Evolutionary conservation across 2,797 vertebrate genomes (phyloP), one percentile per base, ranked within the genome.

Genomic region (Pipistrellus kuhlii): DNA sequence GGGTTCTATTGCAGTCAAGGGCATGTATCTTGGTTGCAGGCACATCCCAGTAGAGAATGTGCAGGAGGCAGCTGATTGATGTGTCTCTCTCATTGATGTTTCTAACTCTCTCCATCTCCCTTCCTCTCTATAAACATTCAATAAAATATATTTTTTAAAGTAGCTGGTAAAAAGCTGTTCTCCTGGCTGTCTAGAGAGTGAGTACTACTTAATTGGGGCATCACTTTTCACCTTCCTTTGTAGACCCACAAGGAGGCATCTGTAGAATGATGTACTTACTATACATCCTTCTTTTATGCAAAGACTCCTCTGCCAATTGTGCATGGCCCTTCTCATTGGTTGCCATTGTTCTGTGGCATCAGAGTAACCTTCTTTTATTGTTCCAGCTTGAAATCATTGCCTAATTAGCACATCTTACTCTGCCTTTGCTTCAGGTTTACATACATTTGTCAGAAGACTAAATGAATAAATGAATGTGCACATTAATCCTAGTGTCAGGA

Each of bases 401-500:
- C 23, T 75, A 14, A 53, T 72, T 6, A 57, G 11, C 72, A 66
- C n/a, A 64, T 57, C 32, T 66, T 78, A 64, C 44, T 64, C 21
- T 27, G 80, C 41, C 66, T 83, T 80, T 69, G 27, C 30, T 30
- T 92, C 32, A 44, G 15, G 66, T 64, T 38, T 5, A 18, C 14
- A 73, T 38, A 86, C 9, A 78, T 82, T 77, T 73, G 44, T 75
- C 6, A 14, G 41, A 69, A 73, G 20, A 87, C 15, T 75, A 92
- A 82, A 44, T 78, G 21, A 72, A 82, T 75, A 80, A 73, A 23
- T 7, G 5, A 82, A 15, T 88, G 53, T 35, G 38, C 35, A 55
- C 14, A 46, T 38, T n/a, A 5, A 27, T 13, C 46, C 38, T 4
- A 71, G 35, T 8, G 53, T 14, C 66, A 82, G 48, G 30, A 75